Base-by-base conservation (phyloP, 2,113 vertebrate genomes). In the Antennarius striatus region DNA sequence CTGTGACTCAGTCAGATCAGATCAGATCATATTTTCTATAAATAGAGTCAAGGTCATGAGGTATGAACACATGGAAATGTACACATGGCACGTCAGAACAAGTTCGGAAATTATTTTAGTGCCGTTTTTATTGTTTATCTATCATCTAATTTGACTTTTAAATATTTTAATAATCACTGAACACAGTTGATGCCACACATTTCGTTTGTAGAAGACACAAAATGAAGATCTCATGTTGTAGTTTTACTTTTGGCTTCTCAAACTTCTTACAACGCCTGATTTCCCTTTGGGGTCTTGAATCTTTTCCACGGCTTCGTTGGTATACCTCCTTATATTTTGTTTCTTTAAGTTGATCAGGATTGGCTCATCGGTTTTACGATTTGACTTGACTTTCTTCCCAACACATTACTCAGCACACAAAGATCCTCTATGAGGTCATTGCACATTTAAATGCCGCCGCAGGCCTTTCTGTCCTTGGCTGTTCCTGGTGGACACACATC, bases 351-450 rank as follows among this genome's bases (percentile, higher is more conserved):
- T 92, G 88, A 69, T 51, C 86, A 81, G 82, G 64, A 78, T 82
- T 88, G 90, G 90, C 91, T 93, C 92, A 95, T 94, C 94, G 93
- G 92, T 94, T 93, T 92, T 77, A 28, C 88, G 72, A 67, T 92
- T 93, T 92, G 83, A 89, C 81, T 90, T 72, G 70, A 77, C 92
- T 87, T 91, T 89, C 88, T 82, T 85, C 84, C 78, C 82, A 89
- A 73, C 92, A 90, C 90, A 92, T 92, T 90, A 91, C 91, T 94
- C 91, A 92, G 90, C 72, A 80, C 76, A 50, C 79, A 69, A 14
- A 12, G 71, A 45, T 73, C 50, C 68, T 72, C 82, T 76, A 75
- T 67, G 70, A 17, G 14, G 65, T 57, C 82, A 69, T 88, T 39
- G 10, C 15, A 79, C 84, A 83, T 88, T 91, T 77, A 91, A 90